A percentile compares a stretch with the other conserved stretches of the same genome.
Evolutionary conservation across 2,113 vertebrate species (phyloP).

Genomic region (Eulemur rufifrons): DNA sequence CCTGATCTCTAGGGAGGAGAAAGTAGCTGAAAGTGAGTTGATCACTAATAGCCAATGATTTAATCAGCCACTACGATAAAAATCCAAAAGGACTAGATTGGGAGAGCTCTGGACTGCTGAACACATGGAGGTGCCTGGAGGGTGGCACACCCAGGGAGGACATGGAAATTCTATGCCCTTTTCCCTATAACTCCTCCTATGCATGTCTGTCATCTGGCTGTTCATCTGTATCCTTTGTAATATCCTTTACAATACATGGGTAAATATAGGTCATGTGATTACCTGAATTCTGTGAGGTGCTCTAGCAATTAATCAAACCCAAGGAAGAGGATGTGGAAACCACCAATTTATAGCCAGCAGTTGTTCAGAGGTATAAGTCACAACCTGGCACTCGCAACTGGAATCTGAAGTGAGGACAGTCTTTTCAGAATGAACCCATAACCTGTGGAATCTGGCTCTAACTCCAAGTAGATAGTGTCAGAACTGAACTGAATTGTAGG

Average conservation of each 20-base stretch:
- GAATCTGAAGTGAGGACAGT: too few relatives aligned
- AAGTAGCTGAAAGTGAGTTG: neutral
- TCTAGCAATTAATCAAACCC: neutral
- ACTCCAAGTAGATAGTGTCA: neutral
- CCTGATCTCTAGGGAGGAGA: neutral
- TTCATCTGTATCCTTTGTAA: neutral
- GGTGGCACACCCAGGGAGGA: too few relatives aligned
- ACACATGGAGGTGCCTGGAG: neutral
- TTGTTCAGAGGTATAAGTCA: neutral
- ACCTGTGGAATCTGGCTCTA: neutral
- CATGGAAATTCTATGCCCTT: too few relatives aligned
- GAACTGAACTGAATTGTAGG: neutral
- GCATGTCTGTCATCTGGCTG: neutral
- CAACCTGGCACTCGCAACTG: neutral
- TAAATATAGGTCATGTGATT: neutral
- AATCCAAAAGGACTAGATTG: neutral
- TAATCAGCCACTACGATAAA: neutral
- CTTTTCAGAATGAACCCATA: neutral
- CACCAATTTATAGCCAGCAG: neutral
- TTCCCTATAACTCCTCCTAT: accelerated
- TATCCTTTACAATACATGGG: neutral
- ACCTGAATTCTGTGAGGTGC: neutral
- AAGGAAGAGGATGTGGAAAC: neutral
- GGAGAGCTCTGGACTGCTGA: neutral
- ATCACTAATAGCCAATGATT: neutral